phyloP scores from a whole-genome alignment of 2,888 invertebrate species.

The Drosophila parthenogenetica region DNA sequence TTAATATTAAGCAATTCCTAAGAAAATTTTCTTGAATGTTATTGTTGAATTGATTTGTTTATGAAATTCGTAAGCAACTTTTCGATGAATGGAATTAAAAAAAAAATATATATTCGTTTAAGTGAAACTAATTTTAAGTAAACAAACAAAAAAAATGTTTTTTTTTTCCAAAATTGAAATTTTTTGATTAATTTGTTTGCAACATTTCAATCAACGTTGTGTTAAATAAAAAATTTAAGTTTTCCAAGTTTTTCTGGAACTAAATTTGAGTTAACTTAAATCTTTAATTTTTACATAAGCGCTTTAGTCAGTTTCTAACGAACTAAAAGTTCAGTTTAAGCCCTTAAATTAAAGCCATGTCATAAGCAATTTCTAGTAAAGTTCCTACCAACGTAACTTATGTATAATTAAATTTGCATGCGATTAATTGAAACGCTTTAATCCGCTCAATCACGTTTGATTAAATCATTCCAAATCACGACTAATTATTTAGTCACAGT shows the following conservation, averaged over 20 bases:
- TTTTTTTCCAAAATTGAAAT: too few species aligned
- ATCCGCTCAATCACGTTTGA: constrained; percentile 50
- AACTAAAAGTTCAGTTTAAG: not conserved
- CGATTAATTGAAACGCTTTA: constrained; percentile 31
- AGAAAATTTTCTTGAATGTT: not conserved
- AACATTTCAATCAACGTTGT: not conserved
- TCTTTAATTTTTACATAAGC: not conserved
- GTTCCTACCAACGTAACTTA: constrained; percentile 4
- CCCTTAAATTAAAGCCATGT: not conserved
- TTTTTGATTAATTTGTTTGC: not conserved
- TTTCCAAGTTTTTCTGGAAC: too few species aligned
- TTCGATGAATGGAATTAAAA: not conserved
- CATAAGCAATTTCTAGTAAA: constrained; percentile 2
- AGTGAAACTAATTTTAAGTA: not conserved
- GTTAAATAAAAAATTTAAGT: not conserved
- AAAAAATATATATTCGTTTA: not conserved
- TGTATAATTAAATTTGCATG: constrained; percentile 28
- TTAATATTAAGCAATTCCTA: too few species aligned
- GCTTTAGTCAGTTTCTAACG: not conserved
- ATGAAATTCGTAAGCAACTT: not conserved
- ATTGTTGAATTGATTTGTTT: not conserved
- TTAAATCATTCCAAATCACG: constrained; percentile 18
- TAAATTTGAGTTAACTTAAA: too few species aligned
- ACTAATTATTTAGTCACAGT: not conserved
- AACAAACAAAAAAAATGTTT: not conserved